phyloP scores from a whole-genome alignment of 2,113 vertebrate species.

The Dasypus novemcinctus region DNA sequence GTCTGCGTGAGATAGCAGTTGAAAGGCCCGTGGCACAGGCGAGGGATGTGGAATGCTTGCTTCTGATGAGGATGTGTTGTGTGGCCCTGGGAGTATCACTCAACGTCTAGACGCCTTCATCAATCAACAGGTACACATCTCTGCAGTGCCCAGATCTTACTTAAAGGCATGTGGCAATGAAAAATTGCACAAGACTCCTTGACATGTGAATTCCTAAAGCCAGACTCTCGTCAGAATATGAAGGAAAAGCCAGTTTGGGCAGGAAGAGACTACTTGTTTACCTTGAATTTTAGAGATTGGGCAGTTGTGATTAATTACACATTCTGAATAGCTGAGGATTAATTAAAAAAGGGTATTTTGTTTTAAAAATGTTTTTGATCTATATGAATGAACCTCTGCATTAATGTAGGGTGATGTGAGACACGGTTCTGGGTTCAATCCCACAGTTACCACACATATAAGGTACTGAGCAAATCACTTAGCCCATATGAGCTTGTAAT shows the following conservation, averaged over 20 bases:
- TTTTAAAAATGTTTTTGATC: slow-evolving; percentile 9
- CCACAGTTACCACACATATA: not conserved
- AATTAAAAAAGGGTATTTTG: not conserved
- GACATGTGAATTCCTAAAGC: not conserved
- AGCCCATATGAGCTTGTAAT: not conserved
- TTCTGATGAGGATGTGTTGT: not conserved
- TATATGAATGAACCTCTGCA: not conserved
- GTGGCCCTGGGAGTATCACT: not conserved
- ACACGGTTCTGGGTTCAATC: not conserved
- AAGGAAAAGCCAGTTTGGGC: not conserved
- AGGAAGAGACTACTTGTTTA: not conserved
- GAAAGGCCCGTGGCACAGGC: not conserved
- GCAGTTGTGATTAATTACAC: not conserved
- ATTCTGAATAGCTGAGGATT: not conserved
- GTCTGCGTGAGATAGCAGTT: slow-evolving; percentile 21
- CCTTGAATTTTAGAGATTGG: not conserved
- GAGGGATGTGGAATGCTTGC: slow-evolving; percentile 23
- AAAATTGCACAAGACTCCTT: not conserved
- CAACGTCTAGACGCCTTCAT: not conserved
- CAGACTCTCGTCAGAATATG: not conserved
- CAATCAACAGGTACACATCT: slow-evolving; percentile 5
- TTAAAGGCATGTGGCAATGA: not conserved
- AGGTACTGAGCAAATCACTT: not conserved
- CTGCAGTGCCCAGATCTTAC: not conserved
- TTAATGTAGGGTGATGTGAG: not conserved